Percentiles rank a stretch among this genome's conserved stretches.
phyloP scores from a whole-genome alignment of 1,140 invertebrate genomes.

The Drosophila cardini region DNA sequence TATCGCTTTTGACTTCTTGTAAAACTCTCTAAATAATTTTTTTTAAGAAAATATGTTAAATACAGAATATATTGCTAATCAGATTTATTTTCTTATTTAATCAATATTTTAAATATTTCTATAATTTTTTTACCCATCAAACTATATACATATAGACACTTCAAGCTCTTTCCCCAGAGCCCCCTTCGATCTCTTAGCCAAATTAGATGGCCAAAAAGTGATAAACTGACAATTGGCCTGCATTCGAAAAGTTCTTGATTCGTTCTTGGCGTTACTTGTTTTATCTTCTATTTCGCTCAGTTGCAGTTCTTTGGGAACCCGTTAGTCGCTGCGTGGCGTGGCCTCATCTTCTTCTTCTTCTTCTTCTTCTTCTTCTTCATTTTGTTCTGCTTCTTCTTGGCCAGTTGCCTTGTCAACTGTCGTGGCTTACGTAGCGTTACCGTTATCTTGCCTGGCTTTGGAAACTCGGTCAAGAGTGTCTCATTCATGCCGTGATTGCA shows the following conservation, averaged over 20 bases:
- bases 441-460: slow-evolving; percentile 77
- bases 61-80: too few relatives aligned
- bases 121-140: neutral
- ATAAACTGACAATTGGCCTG: slow-evolving; percentile 1
- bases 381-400: slow-evolving; percentile 1
- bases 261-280: slow-evolving; percentile 6
- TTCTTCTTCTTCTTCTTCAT: slow-evolving; percentile 1
- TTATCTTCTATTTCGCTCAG: slow-evolving; percentile 16
- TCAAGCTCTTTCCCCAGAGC: neutral
- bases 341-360: neutral
- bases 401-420: slow-evolving; percentile 77
- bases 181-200: too few relatives aligned
- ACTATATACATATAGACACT: neutral
- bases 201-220: too few relatives aligned
- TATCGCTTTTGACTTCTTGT: too few relatives aligned
- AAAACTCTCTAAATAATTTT: too few relatives aligned
- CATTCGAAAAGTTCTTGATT: slow-evolving; percentile 14
- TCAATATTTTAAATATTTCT: too few relatives aligned
- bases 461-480: slow-evolving; percentile 84
- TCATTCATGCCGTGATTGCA: slow-evolving; percentile 84
- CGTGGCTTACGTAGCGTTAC: slow-evolving; percentile 71
- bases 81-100: too few relatives aligned
- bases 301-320: slow-evolving; percentile 61
- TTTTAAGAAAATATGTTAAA: too few relatives aligned
- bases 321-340: slow-evolving; percentile 58